Evolutionary conservation across 92 coral and sea anemone genomes (phyloP).

Genomic region (Bergia sp.): DNA sequence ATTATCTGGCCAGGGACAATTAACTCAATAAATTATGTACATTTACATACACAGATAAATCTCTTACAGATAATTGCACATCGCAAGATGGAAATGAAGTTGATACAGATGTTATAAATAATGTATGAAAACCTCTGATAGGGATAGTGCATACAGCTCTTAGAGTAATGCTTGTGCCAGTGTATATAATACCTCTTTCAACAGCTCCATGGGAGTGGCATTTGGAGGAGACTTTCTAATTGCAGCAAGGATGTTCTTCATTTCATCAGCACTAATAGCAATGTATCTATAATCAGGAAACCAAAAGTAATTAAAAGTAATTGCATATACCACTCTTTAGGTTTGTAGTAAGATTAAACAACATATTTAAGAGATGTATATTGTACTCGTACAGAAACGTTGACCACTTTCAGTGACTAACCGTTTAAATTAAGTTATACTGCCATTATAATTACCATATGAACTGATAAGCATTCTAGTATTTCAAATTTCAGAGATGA

Average conservation of each 20-base stretch:
- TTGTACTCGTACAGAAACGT: constrained; percentile 10
- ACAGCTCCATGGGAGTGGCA: constrained; percentile 43
- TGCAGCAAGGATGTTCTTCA: constrained; percentile 55
- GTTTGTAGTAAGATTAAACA: constrained; percentile 6
- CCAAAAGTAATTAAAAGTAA: neutral
- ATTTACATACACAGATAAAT: neutral
- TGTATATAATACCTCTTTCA: constrained; percentile 48
- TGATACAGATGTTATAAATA: constrained; percentile 1
- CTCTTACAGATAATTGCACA: constrained; percentile 8
- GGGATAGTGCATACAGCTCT: neutral
- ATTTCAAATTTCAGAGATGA: neutral
- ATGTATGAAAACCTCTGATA: neutral
- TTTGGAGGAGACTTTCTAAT: constrained; percentile 44
- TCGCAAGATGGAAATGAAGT: constrained; percentile 11
- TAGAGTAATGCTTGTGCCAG: neutral
- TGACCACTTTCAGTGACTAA: constrained; percentile 9
- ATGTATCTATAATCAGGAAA: constrained; percentile 43
- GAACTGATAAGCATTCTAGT: constrained; percentile 26
- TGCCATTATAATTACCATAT: neutral
- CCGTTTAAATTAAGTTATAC: neutral
- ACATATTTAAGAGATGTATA: constrained; percentile 1
- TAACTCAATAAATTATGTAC: neutral
- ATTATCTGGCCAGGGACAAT: constrained; percentile 14
- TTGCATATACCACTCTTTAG: neutral
- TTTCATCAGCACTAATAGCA: constrained; percentile 57